Base-by-base conservation (phyloP, 2,888 invertebrate species). In the Folsomia candida region DNA sequence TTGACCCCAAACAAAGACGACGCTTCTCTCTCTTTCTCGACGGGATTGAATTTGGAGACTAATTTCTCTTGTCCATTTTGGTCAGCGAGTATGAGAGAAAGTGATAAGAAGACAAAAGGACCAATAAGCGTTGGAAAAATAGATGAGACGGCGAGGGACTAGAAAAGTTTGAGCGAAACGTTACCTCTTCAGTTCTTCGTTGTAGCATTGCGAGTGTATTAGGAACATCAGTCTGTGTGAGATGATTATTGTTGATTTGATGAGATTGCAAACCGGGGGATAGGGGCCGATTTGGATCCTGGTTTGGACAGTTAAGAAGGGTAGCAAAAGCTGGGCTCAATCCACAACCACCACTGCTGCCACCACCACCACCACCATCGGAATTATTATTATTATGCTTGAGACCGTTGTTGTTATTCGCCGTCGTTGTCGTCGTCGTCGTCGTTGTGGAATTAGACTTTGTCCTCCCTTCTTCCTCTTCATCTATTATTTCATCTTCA, bases 131-230 rank as follows among this genome's bases (percentile, higher is more conserved):
- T n/a, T n/a, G n/a, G n/a, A n/a, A n/a, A n/a, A n/a, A n/a, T n/a
- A n/a, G n/a, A n/a, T n/a, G n/a, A n/a, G n/a, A n/a, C n/a, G n/a
- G n/a, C n/a, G n/a, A n/a, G n/a, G n/a, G n/a, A n/a, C n/a, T n/a
- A n/a, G n/a, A n/a, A n/a, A n/a, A n/a, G n/a, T n/a, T n/a, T n/a
- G n/a, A n/a, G n/a, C n/a, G n/a, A n/a, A n/a, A n/a, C n/a, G n/a
- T n/a, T 63, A 78, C 79, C 87, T 94, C 94, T 84, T 94, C 93
- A 20, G 95, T 93, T 79, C 94, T 88, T 81, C 92, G 90, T 83
- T 95, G 94, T 78, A 95, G 86, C 91, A 94, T 91, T 85, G 95
- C 94, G 81, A 95, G 85, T 47, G 94, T 94, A 84, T 94, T 95
- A 51, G 92, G 92, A 83, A 92, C 92, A 82, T 92, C 91, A 65